A percentile compares a stretch with the other conserved stretches of the same genome.
Conservation (phyloP, 2,888 invertebrate species). For the Embidobia sp. region DNA sequence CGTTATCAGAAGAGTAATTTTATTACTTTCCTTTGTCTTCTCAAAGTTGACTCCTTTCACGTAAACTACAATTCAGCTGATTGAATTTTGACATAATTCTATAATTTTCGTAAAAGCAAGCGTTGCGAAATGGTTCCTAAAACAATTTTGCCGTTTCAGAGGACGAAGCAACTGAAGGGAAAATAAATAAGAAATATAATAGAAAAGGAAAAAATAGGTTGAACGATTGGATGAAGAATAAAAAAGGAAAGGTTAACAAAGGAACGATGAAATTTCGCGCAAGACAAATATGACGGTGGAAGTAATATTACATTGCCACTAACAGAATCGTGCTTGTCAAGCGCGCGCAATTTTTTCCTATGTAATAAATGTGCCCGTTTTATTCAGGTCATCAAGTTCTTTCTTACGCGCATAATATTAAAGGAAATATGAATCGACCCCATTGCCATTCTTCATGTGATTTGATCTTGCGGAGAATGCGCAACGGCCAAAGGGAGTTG, state of each 20-base stretch:
- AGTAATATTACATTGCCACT: slow-evolving; percentile 43
- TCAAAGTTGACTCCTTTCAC: too few relatives aligned
- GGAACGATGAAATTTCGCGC: not conserved
- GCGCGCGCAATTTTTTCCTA: slow-evolving; percentile 29
- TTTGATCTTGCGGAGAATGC: slow-evolving; percentile 47
- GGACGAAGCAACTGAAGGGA: not conserved
- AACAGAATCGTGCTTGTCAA: slow-evolving; percentile 48
- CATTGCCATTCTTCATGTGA: slow-evolving; percentile 50
- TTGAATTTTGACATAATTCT: not conserved
- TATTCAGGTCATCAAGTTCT: slow-evolving; percentile 55
- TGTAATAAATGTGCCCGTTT: slow-evolving; percentile 49
- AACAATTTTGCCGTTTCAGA: slow-evolving; percentile 4
- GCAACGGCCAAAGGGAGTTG: slow-evolving; percentile 22
- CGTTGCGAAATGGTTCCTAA: not conserved
- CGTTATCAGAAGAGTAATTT: too few relatives aligned
- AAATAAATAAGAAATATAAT: too few relatives aligned
- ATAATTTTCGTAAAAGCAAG: not conserved
- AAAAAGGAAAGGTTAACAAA: too few relatives aligned
- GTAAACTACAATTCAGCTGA: not conserved
- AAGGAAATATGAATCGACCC: slow-evolving; percentile 50
- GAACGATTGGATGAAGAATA: too few relatives aligned
- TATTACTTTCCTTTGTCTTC: too few relatives aligned
- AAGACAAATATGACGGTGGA: slow-evolving; percentile 8
- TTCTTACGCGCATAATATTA: slow-evolving; percentile 44
- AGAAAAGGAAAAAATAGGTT: slow-evolving; percentile 5